Evolutionary conservation across 2,113 vertebrate species (phyloP).

Genomic region (Hippocampus barbouri): DNA sequence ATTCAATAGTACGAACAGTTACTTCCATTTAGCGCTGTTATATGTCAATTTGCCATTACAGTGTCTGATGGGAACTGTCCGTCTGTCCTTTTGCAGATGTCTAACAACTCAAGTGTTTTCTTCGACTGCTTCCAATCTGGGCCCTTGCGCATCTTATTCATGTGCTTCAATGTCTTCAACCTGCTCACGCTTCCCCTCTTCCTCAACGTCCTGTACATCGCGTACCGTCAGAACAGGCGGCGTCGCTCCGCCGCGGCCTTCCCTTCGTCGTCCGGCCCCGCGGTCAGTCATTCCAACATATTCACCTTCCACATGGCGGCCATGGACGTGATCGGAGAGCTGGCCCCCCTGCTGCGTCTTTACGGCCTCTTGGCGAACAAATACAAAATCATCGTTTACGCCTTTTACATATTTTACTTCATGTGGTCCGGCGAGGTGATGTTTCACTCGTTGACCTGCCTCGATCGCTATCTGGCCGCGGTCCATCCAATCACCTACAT

Average conservation of each 20-base stretch:
- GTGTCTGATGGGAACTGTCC: too few relatives aligned
- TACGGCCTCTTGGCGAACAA: background rate
- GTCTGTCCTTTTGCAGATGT: background rate
- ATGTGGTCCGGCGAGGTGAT: background rate
- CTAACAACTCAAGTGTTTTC: background rate
- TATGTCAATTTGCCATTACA: too few relatives aligned
- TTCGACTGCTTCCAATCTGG: background rate
- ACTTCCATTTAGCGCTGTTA: too few relatives aligned
- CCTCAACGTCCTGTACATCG: conserved; percentile 7
- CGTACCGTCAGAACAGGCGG: background rate
- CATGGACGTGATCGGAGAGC: background rate
- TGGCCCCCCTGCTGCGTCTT: rapidly evolving
- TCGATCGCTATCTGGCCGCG: conserved; percentile 29
- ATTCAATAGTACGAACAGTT: too few relatives aligned
- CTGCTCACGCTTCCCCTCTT: conserved; percentile 22
- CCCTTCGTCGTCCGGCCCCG: background rate
- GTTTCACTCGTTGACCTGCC: conserved; percentile 13
- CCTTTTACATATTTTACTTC: rapidly evolving
- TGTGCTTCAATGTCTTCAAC: background rate
- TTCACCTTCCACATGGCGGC: conserved; percentile 28
- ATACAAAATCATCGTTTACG: rapidly evolving
- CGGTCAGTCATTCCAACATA: conserved; percentile 14
- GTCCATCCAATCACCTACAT: conserved; percentile 24
- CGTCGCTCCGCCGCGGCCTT: background rate
- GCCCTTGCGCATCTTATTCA: background rate